phyloP scores from a whole-genome alignment of 2,797 vertebrate species.

The Eulemur rubriventer region DNA sequence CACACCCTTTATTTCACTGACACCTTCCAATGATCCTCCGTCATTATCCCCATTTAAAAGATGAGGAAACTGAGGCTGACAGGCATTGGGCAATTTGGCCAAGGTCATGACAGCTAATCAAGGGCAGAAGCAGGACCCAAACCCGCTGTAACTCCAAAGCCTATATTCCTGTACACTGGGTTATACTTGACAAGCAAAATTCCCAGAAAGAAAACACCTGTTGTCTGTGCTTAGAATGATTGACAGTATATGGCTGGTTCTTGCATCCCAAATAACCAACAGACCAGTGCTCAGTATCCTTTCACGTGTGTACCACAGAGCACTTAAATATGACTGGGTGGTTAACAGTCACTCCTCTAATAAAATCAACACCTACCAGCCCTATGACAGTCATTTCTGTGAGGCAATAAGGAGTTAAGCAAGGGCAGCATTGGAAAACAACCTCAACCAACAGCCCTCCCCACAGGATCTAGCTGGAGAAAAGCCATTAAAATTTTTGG shows the following conservation, averaged over 20 bases:
- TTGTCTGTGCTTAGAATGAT: neutral
- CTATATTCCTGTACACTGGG: neutral
- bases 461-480: neutral
- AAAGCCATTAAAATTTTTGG: conserved; percentile 37
- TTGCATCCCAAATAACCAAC: neutral
- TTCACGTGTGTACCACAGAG: neutral
- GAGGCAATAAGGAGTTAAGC: neutral
- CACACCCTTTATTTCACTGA: neutral
- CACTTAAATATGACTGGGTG: neutral
- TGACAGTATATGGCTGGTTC: neutral
- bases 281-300: neutral
- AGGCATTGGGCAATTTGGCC: neutral
- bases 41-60: neutral
- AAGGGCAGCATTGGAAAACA: conserved; percentile 17
- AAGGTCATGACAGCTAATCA: conserved; percentile 14
- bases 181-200: neutral
- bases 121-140: neutral
- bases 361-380: neutral
- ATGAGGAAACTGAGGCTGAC: conserved; percentile 8
- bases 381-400: conserved; percentile 28
- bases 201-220: neutral
- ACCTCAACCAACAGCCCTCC: neutral
- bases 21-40: neutral
- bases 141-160: neutral
- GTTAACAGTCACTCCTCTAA: conserved; percentile 14